Percentiles rank a stretch among this genome's conserved stretches.
Evolutionary conservation across 37 sponge, comb jelly and placozoan species (phyloP).

Genomic region (Theonella swinhoei): DNA sequence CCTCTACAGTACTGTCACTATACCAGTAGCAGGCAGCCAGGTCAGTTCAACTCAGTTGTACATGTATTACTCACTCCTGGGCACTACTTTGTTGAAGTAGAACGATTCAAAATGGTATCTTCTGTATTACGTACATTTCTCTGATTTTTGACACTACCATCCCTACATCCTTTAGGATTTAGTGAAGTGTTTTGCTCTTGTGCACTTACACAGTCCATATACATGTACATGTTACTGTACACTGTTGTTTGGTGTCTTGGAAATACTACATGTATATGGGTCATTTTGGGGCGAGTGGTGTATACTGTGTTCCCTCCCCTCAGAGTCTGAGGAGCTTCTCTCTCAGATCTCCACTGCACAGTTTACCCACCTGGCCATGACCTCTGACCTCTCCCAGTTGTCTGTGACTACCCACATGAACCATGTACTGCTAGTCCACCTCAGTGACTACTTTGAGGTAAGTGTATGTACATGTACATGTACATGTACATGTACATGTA

Average conservation of each 20-base stretch:
- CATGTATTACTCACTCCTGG: no score
- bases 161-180: no score
- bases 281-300: no score
- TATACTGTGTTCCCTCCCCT: no score
- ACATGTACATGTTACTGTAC: no score
- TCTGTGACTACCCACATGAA: conserved; percentile 19
- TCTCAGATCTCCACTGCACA: background rate
- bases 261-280: no score
- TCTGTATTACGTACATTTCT: background rate
- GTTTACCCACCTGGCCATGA: conserved; percentile 10
- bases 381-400: conserved; percentile 42
- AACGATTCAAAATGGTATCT: no score
- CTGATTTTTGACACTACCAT: no score
- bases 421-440: conserved; percentile 44
- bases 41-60: conserved; percentile 23
- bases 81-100: no score
- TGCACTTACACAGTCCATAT: background rate
- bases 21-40: conserved; percentile 21
- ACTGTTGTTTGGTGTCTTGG: background rate
- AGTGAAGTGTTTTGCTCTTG: background rate
- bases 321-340: conserved; percentile 43
- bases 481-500: no score
- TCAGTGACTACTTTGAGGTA: conserved; percentile 58
- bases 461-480: no score
- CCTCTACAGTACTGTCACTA: conserved; percentile 31